These are phyloP conservation scores for Tenebrio molitor DNA, from an alignment of 1,140 invertebrate species.

Conservation along the genomic window DNA sequence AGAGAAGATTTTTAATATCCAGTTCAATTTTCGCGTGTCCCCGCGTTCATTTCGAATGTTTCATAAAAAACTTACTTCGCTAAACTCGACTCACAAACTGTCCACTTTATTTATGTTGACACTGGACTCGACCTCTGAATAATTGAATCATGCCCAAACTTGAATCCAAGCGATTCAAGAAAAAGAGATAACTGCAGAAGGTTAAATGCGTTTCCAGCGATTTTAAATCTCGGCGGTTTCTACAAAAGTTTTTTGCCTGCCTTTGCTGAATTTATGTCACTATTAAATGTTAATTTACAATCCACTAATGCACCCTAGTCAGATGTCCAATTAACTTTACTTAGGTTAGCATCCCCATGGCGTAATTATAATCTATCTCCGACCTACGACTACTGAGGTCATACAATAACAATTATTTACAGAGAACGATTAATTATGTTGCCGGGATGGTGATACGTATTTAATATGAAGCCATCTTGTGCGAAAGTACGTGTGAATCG, in stretches of 20 bases:
- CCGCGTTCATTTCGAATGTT: too few species aligned
- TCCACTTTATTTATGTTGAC: too few species aligned
- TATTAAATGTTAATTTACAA: slow-evolving; percentile 25
- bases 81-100: too few species aligned
- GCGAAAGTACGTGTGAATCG: too few species aligned
- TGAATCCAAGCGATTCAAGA: neutral
- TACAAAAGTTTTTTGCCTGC: neutral
- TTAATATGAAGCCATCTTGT: neutral
- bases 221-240: slow-evolving; percentile 21
- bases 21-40: too few species aligned
- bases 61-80: too few species aligned
- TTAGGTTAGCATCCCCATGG: slow-evolving; percentile 1
- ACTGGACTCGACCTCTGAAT: too few species aligned
- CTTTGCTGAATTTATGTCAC: slow-evolving; percentile 1
- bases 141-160: too few species aligned
- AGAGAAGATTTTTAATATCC: neutral
- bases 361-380: slow-evolving; percentile 7
- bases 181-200: neutral
- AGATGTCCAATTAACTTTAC: slow-evolving; percentile 19
- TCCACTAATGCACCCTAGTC: slow-evolving; percentile 11
- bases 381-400: neutral
- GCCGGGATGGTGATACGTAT: neutral
- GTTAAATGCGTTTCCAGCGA: slow-evolving; percentile 11
- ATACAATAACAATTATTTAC: slow-evolving; percentile 15
- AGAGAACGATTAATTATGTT: neutral